Base-by-base conservation (phyloP, 1,140 invertebrate species). In the Leptinotarsa texana region DNA sequence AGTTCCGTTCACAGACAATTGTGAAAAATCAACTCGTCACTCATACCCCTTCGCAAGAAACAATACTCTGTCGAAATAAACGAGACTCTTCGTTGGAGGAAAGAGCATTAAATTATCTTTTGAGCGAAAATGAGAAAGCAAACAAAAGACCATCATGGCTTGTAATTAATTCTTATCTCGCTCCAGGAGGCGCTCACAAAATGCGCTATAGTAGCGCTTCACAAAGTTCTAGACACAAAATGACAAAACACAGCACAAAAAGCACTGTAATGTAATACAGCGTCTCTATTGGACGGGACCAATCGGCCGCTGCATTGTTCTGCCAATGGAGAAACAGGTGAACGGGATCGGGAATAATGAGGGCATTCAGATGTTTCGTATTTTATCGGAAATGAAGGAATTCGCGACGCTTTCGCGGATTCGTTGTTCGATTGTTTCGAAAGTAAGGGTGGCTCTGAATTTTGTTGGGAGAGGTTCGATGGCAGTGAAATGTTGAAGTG, bases 151-250 rank as follows among this genome's bases (percentile, higher is more conserved):
- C 82, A 80, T 81, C 81, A 81, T 80, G 79, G 80, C 80, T 82
- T 82, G 81, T 83, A 83, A 83, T 83, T 83, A 83, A 83, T 83
- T 83, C 81, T 83, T 82, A 83, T 83, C 82, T 82, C 80, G 82
- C 82, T 81, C 77, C 79, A 83, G 78, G 70, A 81, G 78, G 67
- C 80, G 78, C 72, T 51, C 74, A 83, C 82, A 83, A 83, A 82
- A 77, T 79, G 74, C 68, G 21, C 75, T 74, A 82, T 75, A 83
- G 78, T 80, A 78, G 80, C 76, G 76, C 81, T 76, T 78, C 79
- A 82, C 82, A 81, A 83, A 82, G 79, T 83, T 82, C 77, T 74
- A 81, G 82, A 82, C 79, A 83, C 82, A 84, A 83, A 83, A 82
- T 80, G 82, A 82, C 80, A 82, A 83, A 82, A 82, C 80, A 82